phyloP scores from a whole-genome alignment of 2,113 vertebrate genomes.

The Taxidea taxus region DNA sequence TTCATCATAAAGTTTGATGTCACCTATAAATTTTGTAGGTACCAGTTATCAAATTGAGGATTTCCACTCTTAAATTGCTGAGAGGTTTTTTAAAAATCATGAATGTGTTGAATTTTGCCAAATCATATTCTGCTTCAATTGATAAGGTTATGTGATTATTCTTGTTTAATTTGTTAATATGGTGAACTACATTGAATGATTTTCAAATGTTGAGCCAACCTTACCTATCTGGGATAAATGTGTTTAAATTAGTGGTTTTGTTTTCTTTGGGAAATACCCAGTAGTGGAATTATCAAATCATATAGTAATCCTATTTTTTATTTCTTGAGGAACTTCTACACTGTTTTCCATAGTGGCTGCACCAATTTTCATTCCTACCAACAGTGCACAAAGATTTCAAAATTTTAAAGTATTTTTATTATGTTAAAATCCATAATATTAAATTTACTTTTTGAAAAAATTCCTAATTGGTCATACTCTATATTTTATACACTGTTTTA shows the following conservation, averaged over 20 bases:
- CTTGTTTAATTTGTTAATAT: neutral
- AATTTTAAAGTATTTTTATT: neutral
- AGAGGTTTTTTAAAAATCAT: neutral
- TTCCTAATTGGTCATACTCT: neutral
- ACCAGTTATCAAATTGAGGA: neutral
- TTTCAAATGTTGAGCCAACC: neutral
- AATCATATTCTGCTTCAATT: neutral
- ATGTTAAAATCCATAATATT: neutral
- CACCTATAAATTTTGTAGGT: neutral
- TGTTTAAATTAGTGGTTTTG: neutral
- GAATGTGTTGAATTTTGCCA: neutral
- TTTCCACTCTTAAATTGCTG: neutral
- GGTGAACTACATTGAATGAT: neutral
- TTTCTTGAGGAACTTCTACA: neutral
- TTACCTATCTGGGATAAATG: neutral
- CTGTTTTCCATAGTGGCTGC: neutral
- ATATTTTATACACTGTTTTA: neutral
- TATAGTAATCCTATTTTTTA: neutral
- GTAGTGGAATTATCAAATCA: neutral
- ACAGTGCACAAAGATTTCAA: neutral
- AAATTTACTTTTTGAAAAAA: neutral
- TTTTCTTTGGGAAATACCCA: neutral
- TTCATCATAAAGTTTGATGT: neutral
- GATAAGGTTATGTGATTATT: neutral
- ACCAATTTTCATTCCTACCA: no score